These are phyloP conservation scores for Conus betulinus DNA, from an alignment of 1,140 invertebrate species.

Conservation along the genomic window DNA sequence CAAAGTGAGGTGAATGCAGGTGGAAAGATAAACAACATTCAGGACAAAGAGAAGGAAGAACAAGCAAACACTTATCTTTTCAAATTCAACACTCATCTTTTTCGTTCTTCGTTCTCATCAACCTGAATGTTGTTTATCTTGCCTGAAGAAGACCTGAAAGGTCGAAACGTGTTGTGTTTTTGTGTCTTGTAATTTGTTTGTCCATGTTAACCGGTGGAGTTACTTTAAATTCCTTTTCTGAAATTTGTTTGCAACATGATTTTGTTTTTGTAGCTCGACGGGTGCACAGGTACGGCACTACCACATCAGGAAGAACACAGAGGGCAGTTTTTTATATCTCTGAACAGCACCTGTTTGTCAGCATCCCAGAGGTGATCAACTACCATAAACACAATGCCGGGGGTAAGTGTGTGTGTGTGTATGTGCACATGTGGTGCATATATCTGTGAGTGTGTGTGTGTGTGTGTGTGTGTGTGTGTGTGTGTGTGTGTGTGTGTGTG, in stretches of 20 bases:
- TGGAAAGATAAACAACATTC: no score
- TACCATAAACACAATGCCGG: slow-evolving; percentile 97
- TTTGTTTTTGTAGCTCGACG: neutral
- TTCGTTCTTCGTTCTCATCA: no score
- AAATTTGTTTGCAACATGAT: neutral
- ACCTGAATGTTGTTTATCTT: no score
- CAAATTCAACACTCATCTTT: no score
- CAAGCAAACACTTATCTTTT: no score
- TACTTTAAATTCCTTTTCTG: neutral
- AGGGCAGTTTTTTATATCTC: slow-evolving; percentile 94
- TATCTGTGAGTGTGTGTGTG: slow-evolving; percentile 16
- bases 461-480: neutral
- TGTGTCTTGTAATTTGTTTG: no score
- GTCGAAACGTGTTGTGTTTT: no score
- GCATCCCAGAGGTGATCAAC: slow-evolving; percentile 94
- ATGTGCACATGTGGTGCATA: neutral
- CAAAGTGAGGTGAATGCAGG: no score
- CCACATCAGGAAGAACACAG: slow-evolving; percentile 93
- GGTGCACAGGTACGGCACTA: slow-evolving; percentile 79
- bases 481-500: no score
- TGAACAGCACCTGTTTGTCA: slow-evolving; percentile 93
- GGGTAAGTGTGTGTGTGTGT: slow-evolving; percentile 78
- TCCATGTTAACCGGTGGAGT: no score
- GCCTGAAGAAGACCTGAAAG: no score
- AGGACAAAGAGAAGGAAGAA: no score